Base-by-base conservation (phyloP, 1,140 invertebrate species). In the Bombus affinis region DNA sequence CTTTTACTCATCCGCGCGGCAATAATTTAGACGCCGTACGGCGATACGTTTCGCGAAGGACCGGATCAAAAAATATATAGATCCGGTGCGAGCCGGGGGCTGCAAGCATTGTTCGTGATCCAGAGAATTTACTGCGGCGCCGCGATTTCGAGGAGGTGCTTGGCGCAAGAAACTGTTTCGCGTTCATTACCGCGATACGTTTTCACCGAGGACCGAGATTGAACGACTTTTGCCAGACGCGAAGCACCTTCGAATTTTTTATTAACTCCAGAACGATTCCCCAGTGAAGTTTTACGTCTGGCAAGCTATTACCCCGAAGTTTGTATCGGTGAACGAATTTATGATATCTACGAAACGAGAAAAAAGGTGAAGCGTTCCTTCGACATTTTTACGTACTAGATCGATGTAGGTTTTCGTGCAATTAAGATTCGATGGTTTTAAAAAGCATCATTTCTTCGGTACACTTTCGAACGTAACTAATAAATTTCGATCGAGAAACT, bases 1-100 rank as follows among this genome's bases (percentile, higher is more conserved):
- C 62, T 62, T 78, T n/a, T 57, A 47, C 76, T 88, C 84, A 86
- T 86, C 59, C 76, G n/a, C 73, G 59, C 32, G 66, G 66, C 68
- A 86, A 88, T 83, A 89, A 89, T 75, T 88, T 86, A 77, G 42
- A 66, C 32, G 28, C 28, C 22, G 37, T 18, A 66, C 79, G 53
- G 71, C 73, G 83, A 86, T 82, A 86, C 59, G 68, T 79, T 88
- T 85, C n/a, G 71, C 72, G 70, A 57, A 47, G 13, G 28, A 42
- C 3, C 32, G 71, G 42, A 82, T 82, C 53, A 53, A 82, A 82
- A 65, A 75, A 82, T 75, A 65, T 44, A 82, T 65, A 75, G 44
- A 65, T 22, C 32, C 57, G 81, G n/a, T 42, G 81, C 44, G 47
- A 77, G 37, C 57, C 65, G n/a, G 15, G 57, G 57, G n/a, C 13